Conservation (phyloP, 2,797 vertebrate genomes). For the Sorex maritimensis region DNA sequence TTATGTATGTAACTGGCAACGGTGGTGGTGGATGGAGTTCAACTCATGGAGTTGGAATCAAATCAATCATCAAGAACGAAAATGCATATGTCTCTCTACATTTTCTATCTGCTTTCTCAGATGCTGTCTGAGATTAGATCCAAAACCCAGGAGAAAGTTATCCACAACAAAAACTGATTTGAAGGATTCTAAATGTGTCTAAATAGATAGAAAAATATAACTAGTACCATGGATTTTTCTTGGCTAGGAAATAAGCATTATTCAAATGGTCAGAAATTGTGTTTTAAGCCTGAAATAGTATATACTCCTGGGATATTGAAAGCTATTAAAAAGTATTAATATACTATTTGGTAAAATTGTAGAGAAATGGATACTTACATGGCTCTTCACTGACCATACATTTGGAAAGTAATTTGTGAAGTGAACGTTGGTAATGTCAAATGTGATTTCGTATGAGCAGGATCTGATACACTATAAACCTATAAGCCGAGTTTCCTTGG, state of each 20-base stretch:
- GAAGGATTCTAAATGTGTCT: slow-evolving; percentile 25
- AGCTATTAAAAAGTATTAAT: neutral
- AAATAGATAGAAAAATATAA: slow-evolving; percentile 49
- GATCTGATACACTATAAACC: neutral
- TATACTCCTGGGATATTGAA: neutral
- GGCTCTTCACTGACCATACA: neutral
- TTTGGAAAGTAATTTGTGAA: neutral
- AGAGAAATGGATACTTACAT: neutral
- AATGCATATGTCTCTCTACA: slow-evolving; percentile 55
- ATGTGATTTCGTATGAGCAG: neutral
- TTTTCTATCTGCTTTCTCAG: slow-evolving; percentile 75
- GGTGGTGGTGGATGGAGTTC: slow-evolving; percentile 79
- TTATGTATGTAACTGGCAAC: slow-evolving; percentile 88
- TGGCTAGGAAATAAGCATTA: slow-evolving; percentile 15
- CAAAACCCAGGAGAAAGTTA: slow-evolving; percentile 65
- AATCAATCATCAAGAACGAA: slow-evolving; percentile 71
- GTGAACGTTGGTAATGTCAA: slow-evolving; percentile 16
- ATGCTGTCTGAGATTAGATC: slow-evolving; percentile 65
- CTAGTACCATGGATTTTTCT: neutral
- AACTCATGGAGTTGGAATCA: slow-evolving; percentile 67
- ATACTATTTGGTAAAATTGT: neutral
- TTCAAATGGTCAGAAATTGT: neutral
- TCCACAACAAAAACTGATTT: slow-evolving; percentile 20
- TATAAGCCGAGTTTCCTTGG: neutral
- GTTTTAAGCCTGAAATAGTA: neutral